phyloP scores from a whole-genome alignment of 2,888 invertebrate species.

The Heteromyza rotundicornis region DNA sequence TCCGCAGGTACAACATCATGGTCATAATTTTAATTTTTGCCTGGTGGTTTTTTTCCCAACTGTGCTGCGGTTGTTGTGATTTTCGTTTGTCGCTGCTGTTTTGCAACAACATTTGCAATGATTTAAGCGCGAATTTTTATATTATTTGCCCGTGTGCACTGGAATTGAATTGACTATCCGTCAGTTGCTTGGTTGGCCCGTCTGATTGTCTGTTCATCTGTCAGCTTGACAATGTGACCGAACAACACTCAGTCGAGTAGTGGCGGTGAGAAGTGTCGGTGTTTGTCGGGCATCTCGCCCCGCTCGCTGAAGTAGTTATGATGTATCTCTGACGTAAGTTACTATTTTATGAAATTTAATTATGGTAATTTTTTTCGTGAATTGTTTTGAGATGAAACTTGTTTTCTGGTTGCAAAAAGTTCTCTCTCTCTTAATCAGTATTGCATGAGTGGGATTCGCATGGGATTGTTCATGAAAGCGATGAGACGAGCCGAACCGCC shows the following conservation, averaged over 20 bases:
- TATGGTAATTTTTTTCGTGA: slow-evolving; percentile 26
- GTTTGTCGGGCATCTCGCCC: too few relatives aligned
- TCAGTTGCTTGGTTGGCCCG: neutral
- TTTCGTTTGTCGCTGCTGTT: slow-evolving; percentile 2
- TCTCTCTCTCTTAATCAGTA: too few relatives aligned
- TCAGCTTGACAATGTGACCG: neutral
- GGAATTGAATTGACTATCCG: neutral
- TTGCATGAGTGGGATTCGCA: too few relatives aligned
- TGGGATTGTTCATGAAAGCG: too few relatives aligned
- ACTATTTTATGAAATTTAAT: slow-evolving; percentile 30
- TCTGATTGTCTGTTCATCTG: neutral
- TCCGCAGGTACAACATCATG: slow-evolving; percentile 30
- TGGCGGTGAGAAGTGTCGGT: neutral
- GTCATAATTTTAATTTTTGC: slow-evolving; percentile 33
- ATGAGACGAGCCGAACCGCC: too few relatives aligned
- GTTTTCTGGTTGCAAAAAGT: too few relatives aligned
- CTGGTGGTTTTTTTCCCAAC: neutral
- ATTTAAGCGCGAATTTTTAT: slow-evolving; percentile 2
- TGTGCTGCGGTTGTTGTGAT: slow-evolving; percentile 16
- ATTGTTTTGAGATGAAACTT: neutral
- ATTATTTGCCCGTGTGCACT: slow-evolving; percentile 4
- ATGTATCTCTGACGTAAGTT: slow-evolving; percentile 19
- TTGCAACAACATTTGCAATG: neutral
- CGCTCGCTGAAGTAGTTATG: neutral
- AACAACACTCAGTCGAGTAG: neutral